Evolutionary conservation across 2,888 invertebrate species (phyloP).

Genomic region (Patella pellucida): DNA sequence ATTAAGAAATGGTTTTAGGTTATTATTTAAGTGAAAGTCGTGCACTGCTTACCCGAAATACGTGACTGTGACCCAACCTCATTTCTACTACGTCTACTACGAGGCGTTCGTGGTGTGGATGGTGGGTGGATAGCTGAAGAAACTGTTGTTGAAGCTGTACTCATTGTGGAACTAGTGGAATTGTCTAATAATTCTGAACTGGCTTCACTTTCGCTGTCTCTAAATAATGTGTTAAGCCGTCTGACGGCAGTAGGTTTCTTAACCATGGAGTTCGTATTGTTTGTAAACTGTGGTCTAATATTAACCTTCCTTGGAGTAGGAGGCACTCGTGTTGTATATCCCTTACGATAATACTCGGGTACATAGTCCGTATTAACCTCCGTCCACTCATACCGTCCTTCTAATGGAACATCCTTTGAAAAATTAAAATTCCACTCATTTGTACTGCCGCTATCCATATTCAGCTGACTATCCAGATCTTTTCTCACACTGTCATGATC

Average conservation of each 20-base stretch:
- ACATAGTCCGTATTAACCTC: neutral
- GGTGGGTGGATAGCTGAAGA: neutral
- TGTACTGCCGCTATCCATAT: neutral
- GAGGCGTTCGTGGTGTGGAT: neutral
- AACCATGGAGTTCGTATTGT: neutral
- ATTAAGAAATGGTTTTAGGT: too few species aligned
- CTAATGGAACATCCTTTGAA: neutral
- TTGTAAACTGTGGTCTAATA: neutral
- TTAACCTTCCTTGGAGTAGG: neutral
- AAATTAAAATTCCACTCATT: neutral
- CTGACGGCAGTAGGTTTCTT: neutral
- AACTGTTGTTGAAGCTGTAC: neutral
- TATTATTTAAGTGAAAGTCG: neutral
- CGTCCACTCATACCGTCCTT: neutral
- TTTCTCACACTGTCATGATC: neutral
- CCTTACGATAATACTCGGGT: neutral
- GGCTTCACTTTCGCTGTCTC: neutral
- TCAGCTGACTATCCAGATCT: neutral
- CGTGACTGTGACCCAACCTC: neutral
- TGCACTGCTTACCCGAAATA: slow-evolving; percentile 7
- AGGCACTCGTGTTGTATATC: neutral
- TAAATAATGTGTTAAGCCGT: neutral
- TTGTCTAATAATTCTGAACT: neutral
- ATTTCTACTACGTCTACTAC: slow-evolving; percentile 7
- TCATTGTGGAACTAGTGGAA: neutral